Evolutionary conservation across 2,888 invertebrate species (phyloP), one percentile per base, ranked within the genome.

Genomic region (Cantharis rufa): DNA sequence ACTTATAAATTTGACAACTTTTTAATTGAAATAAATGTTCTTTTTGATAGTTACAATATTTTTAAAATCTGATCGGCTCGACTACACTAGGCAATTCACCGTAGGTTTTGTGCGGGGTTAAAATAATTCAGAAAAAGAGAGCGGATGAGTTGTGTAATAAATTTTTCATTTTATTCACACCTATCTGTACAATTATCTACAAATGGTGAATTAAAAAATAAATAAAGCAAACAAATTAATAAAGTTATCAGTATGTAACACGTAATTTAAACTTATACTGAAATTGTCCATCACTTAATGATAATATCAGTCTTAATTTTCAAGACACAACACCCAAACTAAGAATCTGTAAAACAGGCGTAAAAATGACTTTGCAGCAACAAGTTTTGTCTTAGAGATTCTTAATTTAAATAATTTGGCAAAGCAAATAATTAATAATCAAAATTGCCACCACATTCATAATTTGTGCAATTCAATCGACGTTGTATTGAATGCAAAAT

Each of bases 151-250:
- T 48, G 48, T 69, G 66, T 70, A 73, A 71, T 78, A 76, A 69
- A 78, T 76, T 75, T 48, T 75, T 71, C 48, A 62, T 76, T 80
- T 78, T 80, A 80, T 79, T 80, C 80, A 80, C 80, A 80, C 75
- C 72, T 80, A 80, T 70, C 79, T 80, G 80, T 80, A 80, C 80
- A 80, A 69, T 80, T 77, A 79, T 80, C 79, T 80, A 78, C 79
- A 79, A 71, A 75, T 71, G 76, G 78, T 66, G 64, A 24, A 70
- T 73, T 66, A 62, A 72, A 69, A 76, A 72, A 63, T 73, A 77
- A 77, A 77, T 72, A 28, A 74, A 72, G 70, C 74, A 66, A 71
- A 70, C 69, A 69, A 74, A 74, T 28, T 69, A 64, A 61, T 62
- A 66, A 66, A 21, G 21, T n/a, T 18, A 66, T 66, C 24, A 66